Evolutionary conservation across 2,888 invertebrate species (phyloP).

Genomic region (Thelaira solivaga): DNA sequence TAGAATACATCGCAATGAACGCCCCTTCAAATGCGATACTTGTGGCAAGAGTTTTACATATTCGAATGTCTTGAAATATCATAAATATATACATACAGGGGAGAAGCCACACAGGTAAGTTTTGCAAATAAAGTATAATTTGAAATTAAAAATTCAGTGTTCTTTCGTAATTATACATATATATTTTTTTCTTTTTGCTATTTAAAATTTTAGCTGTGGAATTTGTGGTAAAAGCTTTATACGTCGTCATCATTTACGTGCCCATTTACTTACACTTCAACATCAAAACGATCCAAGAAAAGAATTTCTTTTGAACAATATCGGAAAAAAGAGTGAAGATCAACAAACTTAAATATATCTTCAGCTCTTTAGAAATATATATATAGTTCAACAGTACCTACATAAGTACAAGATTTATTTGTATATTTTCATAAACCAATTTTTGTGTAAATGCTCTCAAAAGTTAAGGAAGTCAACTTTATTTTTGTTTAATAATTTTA

Average conservation of each 20-base stretch:
- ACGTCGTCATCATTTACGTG: conserved; percentile 74
- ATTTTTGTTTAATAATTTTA: too few relatives aligned
- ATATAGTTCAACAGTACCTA: too few relatives aligned
- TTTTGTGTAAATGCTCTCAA: too few relatives aligned
- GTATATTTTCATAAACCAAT: too few relatives aligned
- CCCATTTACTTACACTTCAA: conserved; percentile 74
- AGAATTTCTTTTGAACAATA: conserved; percentile 65
- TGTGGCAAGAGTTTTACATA: conserved; percentile 76
- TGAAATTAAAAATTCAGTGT: background rate
- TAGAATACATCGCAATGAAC: conserved; percentile 75
- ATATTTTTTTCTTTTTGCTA: too few relatives aligned
- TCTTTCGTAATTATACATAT: too few relatives aligned
- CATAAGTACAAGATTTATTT: too few relatives aligned
- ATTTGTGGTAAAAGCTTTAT: conserved; percentile 74
- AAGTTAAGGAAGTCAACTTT: too few relatives aligned
- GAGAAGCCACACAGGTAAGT: conserved; percentile 73
- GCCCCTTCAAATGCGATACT: conserved; percentile 73
- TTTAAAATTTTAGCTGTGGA: conserved; percentile 68
- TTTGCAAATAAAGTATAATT: background rate
- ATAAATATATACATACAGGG: conserved; percentile 75
- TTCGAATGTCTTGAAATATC: conserved; percentile 74
- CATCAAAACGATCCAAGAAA: conserved; percentile 73
- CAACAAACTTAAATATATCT: too few relatives aligned
- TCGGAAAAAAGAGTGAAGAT: conserved; percentile 57
- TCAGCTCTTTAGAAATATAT: too few relatives aligned